Base-by-base conservation (phyloP, 2,797 vertebrate species). In the Xenopus petersii region DNA sequence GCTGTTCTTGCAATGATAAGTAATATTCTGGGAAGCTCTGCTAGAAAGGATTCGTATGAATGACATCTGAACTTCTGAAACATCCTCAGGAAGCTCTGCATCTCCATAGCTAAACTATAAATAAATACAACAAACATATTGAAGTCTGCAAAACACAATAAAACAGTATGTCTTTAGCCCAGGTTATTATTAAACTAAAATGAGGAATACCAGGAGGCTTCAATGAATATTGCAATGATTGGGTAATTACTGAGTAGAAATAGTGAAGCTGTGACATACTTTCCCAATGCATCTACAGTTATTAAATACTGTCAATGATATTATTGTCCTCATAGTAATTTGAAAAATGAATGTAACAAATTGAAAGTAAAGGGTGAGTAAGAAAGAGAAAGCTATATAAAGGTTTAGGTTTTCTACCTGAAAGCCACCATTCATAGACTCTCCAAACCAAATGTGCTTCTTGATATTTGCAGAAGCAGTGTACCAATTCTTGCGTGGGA, bases 1-100 rank as follows among this genome's bases (percentile, higher is more conserved):
- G 72, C 94, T 97, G 84, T 99, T 99, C 84, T 86, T 96, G 91
- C 97, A 99, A 87, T 98, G 90, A 83, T 95, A 98, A 0, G 96
- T 99, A 85, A 99, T 81, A 59, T 86, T 96, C 89, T 99, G 97
- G 61, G 91, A 91, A 0, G 94, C 93, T 60, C 93, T 93, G 59
- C 90, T 94, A 17, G 96, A 98, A n/a, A 97, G 88, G 65, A 98
- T 90, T 81, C 96, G 92, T 65, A 99, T 93, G 86, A 98, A 94
- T 36, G 94, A 94, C 81, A 98, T 51, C 82, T 99, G 97, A 4
- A 97, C 93, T 0, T 95, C 93, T 0, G 94, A 89, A 0, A 91
- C 82, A 7, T 96, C 97, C 36, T 93, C 90, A 59, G 89, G 90
- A 26, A 96, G 92, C 0, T 93, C 93, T 1, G 86, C 78, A 58